Evolutionary conservation across 1,140 invertebrate species (phyloP).

Genomic region (Drosophila rufa): DNA sequence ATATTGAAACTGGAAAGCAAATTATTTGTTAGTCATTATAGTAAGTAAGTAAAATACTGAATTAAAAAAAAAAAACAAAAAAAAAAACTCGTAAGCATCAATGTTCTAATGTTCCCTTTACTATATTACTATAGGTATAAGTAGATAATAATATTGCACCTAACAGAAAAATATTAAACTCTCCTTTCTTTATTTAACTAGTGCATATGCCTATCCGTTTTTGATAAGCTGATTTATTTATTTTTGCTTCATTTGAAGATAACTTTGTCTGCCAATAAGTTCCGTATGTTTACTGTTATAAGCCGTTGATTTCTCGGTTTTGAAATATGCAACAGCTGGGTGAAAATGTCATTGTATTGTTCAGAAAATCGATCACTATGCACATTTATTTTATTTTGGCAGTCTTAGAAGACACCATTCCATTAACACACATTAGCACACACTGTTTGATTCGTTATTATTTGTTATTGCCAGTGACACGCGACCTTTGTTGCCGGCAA

Average conservation of each 20-base stretch:
- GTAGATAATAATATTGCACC: neutral
- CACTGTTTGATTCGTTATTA: slow-evolving; percentile 46
- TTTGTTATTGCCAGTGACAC: slow-evolving; percentile 44
- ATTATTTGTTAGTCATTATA: no score
- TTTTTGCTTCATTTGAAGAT: neutral
- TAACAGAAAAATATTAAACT: no score
- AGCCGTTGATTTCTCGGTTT: no score
- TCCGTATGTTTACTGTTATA: slow-evolving; percentile 9
- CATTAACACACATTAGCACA: slow-evolving; percentile 18
- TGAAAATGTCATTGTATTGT: neutral
- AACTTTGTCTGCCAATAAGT: slow-evolving; percentile 47
- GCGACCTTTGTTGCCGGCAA: slow-evolving; percentile 27
- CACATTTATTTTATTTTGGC: slow-evolving; percentile 35
- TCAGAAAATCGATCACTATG: slow-evolving; percentile 11
- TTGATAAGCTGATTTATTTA: slow-evolving; percentile 21
- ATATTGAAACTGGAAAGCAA: no score
- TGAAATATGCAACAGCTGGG: slow-evolving; percentile 50
- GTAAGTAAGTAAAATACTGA: no score
- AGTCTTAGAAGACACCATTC: slow-evolving; percentile 9
- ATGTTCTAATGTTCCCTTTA: neutral
- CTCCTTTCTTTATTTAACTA: slow-evolving; percentile 1
- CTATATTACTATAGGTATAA: neutral
- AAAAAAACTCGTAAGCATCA: neutral
- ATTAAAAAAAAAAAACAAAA: neutral
- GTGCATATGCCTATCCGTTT: slow-evolving; percentile 45